Evolutionary conservation across 2,797 vertebrate genomes (phyloP).

Genomic region (Antennarius maculatus): DNA sequence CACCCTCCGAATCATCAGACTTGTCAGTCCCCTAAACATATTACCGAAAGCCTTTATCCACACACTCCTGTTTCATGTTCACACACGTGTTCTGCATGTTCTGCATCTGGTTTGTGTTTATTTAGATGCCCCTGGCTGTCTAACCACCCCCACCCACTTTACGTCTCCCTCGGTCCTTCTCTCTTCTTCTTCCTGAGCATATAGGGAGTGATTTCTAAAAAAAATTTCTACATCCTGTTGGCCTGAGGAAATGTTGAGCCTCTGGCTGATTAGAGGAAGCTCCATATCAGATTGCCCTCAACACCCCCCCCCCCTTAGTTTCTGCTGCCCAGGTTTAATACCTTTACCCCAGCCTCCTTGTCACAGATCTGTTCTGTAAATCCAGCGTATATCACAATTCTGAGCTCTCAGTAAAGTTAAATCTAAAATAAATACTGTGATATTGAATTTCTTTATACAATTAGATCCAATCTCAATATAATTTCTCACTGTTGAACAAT

Average conservation of each 20-base stretch:
- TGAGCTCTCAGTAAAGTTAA: neutral
- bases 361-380: constrained; percentile 40
- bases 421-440: neutral
- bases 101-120: constrained; percentile 74
- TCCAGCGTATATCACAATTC: constrained; percentile 13
- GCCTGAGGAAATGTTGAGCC: constrained; percentile 62
- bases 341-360: constrained; percentile 30
- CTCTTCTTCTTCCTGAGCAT: constrained; percentile 14
- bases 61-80: constrained; percentile 60
- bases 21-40: constrained; percentile 45
- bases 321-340: constrained; percentile 53
- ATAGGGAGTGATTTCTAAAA: constrained; percentile 46
- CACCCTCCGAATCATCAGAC: constrained; percentile 14
- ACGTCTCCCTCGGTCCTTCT: constrained; percentile 1
- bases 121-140: constrained; percentile 68
- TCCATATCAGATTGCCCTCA: constrained; percentile 58
- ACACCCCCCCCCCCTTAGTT: neutral
- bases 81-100: constrained; percentile 60
- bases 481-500: neutral
- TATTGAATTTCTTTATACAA: constrained; percentile 7
- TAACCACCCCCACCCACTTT: constrained; percentile 6
- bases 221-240: constrained; percentile 66
- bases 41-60: constrained; percentile 54
- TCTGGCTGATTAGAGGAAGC: constrained; percentile 76
- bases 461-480: neutral